Conservation (phyloP, 2,797 vertebrate species). For the Triplophysa bombifrons region DNA sequence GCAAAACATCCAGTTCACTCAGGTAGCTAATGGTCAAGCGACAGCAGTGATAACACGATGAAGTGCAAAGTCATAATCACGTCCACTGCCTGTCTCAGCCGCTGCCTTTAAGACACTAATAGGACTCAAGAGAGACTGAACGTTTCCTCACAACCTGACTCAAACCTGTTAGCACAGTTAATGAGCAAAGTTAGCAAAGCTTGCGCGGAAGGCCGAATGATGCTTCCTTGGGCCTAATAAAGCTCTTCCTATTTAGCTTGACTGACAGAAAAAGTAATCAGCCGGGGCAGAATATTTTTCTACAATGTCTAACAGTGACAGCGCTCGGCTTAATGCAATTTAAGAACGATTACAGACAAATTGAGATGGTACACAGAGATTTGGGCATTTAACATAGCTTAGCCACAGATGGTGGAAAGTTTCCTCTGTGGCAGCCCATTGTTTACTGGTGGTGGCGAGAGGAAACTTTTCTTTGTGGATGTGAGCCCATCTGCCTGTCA, state of each 20-base stretch:
- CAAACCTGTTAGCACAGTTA: constrained; percentile 78
- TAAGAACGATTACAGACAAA: constrained; percentile 71
- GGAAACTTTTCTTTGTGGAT: constrained; percentile 68
- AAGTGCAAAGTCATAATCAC: constrained; percentile 57
- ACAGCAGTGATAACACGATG: constrained; percentile 43
- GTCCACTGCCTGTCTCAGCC: constrained; percentile 61
- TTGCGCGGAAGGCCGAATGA: constrained; percentile 84
- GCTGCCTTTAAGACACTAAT: constrained; percentile 78
- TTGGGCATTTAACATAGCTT: constrained; percentile 65
- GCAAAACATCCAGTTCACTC: constrained; percentile 53
- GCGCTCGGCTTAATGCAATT: constrained; percentile 78
- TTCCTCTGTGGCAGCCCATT: constrained; percentile 66
- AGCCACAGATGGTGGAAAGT: constrained; percentile 69
- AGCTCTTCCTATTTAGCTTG: constrained; percentile 73
- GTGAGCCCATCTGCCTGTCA: constrained; percentile 78
- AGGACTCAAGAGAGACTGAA: constrained; percentile 77
- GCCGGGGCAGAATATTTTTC: constrained; percentile 84
- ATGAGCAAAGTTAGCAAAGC: constrained; percentile 86
- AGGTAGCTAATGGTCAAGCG: constrained; percentile 61
- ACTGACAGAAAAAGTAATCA: constrained; percentile 88
- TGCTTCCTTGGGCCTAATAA: constrained; percentile 76
- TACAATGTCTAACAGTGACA: constrained; percentile 73
- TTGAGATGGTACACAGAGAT: constrained; percentile 74
- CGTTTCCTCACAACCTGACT: constrained; percentile 78
- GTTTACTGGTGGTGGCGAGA: constrained; percentile 63